Evolutionary conservation across 2,113 vertebrate genomes (phyloP).

Genomic region (Pogonocichla stellata): DNA sequence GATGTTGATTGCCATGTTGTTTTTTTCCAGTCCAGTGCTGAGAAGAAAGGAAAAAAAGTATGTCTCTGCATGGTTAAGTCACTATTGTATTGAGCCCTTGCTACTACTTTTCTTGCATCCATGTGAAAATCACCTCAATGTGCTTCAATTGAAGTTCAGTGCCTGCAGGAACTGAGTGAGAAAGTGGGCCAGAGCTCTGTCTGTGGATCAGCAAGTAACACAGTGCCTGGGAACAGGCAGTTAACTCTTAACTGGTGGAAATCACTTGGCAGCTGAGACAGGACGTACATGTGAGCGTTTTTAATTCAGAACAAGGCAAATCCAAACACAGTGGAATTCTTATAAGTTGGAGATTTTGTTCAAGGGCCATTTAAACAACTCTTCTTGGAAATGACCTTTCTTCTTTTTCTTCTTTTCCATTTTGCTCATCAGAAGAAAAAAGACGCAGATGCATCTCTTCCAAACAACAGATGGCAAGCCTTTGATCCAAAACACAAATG

Average conservation of each 20-base stretch:
- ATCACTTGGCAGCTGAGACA: background rate
- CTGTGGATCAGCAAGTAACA: background rate
- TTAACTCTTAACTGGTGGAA: background rate
- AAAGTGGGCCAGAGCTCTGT: too few relatives aligned
- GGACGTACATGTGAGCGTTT: accelerated
- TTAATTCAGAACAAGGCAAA: background rate
- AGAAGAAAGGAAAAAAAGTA: background rate
- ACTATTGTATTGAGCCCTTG: background rate
- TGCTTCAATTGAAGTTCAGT: too few relatives aligned
- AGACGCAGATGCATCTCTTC: background rate
- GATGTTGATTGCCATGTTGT: background rate
- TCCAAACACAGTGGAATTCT: background rate
- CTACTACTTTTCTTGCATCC: too few relatives aligned
- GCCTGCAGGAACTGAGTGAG: too few relatives aligned
- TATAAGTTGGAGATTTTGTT: background rate
- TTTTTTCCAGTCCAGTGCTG: background rate
- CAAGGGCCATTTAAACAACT: background rate
- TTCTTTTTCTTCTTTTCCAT: background rate
- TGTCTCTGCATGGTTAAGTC: background rate
- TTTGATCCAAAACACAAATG: background rate
- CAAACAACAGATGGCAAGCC: background rate
- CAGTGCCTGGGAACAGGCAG: background rate
- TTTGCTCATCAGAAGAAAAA: background rate
- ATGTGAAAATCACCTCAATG: too few relatives aligned
- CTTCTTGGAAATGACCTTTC: background rate